phyloP scores from a whole-genome alignment of 2,797 vertebrate species.

The Apogon talboti region DNA sequence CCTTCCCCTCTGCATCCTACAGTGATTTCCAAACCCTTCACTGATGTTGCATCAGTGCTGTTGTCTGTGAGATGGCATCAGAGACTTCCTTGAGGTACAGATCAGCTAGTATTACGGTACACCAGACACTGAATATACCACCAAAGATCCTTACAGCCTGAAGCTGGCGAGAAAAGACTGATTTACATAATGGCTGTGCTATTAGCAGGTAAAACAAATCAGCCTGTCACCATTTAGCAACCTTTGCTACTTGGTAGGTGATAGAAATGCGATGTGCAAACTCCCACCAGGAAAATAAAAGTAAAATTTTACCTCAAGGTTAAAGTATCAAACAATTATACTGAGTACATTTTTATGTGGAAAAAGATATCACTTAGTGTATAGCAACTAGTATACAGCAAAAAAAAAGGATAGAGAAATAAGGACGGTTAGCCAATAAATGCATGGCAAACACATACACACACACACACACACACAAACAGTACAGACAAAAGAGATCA shows the following conservation, averaged over 20 bases:
- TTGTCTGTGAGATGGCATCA: constrained; percentile 68
- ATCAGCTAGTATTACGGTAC: constrained; percentile 40
- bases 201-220: constrained; percentile 66
- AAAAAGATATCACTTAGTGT: constrained; percentile 35
- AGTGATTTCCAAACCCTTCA: constrained; percentile 69
- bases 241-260: constrained; percentile 49
- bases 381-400: constrained; percentile 22
- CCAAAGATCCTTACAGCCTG: constrained; percentile 39
- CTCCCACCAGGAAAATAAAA: constrained; percentile 43
- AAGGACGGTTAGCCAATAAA: constrained; percentile 41
- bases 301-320: constrained; percentile 49
- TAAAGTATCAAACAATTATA: constrained; percentile 60
- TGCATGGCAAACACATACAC: constrained; percentile 3
- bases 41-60: constrained; percentile 71
- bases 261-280: constrained; percentile 39
- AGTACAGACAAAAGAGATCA: constrained; percentile 43
- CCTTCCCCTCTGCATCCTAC: constrained; percentile 51
- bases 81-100: constrained; percentile 60
- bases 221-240: constrained; percentile 53
- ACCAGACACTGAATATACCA: constrained; percentile 22
- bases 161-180: constrained; percentile 38
- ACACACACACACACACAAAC: constrained; percentile 4
- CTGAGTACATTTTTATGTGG: constrained; percentile 43
- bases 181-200: constrained; percentile 65
- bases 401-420: constrained; percentile 21